phyloP scores from a whole-genome alignment of 2,888 invertebrate species.

The Loripinus fragilis region DNA sequence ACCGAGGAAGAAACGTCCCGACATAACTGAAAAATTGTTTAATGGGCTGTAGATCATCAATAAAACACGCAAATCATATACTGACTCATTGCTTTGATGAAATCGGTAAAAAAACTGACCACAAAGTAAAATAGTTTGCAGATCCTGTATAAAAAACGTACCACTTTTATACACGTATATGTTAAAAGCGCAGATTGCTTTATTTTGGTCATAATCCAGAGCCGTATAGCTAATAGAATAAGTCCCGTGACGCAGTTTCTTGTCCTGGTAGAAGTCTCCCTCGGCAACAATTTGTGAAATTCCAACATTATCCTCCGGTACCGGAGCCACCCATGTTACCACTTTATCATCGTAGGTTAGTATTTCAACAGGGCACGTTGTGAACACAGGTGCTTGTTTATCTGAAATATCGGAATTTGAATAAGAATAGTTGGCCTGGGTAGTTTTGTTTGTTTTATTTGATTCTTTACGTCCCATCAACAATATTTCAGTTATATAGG shows the following conservation, averaged over 20 bases:
- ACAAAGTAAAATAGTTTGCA: no score
- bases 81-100: no score
- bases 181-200: slow-evolving; percentile 48
- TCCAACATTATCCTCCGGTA: slow-evolving; percentile 56
- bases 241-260: slow-evolving; percentile 19
- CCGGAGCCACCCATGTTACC: slow-evolving; percentile 46
- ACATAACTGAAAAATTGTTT: no score
- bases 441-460: no score
- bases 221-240: slow-evolving; percentile 50
- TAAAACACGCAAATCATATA: no score
- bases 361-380: slow-evolving; percentile 47
- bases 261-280: slow-evolving; percentile 27
- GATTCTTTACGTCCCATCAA: no score
- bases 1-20: no score
- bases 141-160: neutral
- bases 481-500: no score
- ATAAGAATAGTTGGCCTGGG: no score
- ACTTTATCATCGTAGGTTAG: slow-evolving; percentile 29
- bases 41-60: no score
- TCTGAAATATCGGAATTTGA: no score
- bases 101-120: no score
- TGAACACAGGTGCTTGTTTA: slow-evolving; percentile 42
- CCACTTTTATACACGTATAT: slow-evolving; percentile 37
- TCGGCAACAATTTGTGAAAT: slow-evolving; percentile 29
- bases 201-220: slow-evolving; percentile 51